These are phyloP conservation scores for Linepithema humile DNA, from an alignment of 1,140 invertebrate species.

Conservation along the genomic window DNA sequence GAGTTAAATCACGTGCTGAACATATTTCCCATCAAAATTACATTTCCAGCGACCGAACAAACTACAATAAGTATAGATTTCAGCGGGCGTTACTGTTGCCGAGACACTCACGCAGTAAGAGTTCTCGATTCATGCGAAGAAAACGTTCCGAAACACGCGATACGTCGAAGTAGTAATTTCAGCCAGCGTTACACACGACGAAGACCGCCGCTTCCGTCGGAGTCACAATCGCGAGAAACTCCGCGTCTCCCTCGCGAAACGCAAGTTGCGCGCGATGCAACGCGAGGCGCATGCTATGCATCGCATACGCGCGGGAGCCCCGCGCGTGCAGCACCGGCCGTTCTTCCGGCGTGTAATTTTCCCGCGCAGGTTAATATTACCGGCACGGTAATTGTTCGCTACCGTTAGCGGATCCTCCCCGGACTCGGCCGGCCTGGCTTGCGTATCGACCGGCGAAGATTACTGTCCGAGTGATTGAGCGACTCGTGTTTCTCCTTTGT, in stretches of 20 bases:
- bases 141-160: slow-evolving; percentile 29
- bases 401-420: slow-evolving; percentile 70
- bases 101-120: neutral
- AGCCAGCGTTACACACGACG: neutral
- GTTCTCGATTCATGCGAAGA: neutral
- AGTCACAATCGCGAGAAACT: slow-evolving; percentile 32
- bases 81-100: neutral
- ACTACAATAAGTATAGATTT: neutral
- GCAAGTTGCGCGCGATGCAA: slow-evolving; percentile 21
- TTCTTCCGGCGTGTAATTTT: slow-evolving; percentile 69
- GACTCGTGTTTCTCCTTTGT: slow-evolving; percentile 59
- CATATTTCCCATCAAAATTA: neutral
- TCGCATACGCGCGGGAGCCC: slow-evolving; percentile 3
- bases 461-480: slow-evolving; percentile 68
- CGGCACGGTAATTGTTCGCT: slow-evolving; percentile 65
- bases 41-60: neutral
- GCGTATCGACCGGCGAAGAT: slow-evolving; percentile 69
- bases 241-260: slow-evolving; percentile 26
- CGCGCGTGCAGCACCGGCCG: slow-evolving; percentile 21
- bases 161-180: slow-evolving; percentile 9
- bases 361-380: slow-evolving; percentile 65
- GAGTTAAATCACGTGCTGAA: neutral
- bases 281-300: neutral
- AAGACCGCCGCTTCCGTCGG: slow-evolving; percentile 22
- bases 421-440: slow-evolving; percentile 28